Base-by-base conservation (phyloP, 2,797 vertebrate species). In the Enteromius radiatus region DNA sequence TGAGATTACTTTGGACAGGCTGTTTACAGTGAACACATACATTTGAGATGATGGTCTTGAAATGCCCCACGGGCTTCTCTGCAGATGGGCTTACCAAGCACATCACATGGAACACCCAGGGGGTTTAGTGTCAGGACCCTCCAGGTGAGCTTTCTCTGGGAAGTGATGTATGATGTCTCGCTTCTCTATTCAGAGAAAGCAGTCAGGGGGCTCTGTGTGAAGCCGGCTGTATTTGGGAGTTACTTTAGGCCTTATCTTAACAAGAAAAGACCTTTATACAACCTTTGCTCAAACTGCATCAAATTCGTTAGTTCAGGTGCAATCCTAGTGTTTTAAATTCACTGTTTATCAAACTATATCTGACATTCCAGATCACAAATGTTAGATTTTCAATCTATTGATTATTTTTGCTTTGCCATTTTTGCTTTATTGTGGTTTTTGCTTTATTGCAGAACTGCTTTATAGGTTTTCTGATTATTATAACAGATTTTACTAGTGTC, bases 121-220 rank as follows among this genome's bases (percentile, higher is more conserved):
- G 77, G 77, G 77, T 21, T 77, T 68, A 59, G 23, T 81, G 81
- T 81, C 65, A 76, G 54, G 75, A 76, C 56, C 78, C 74, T 76
- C 59, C 19, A 47, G 63, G 76, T 85, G 88, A 86, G 77, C 70
- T 61, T 47, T 63, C 47, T 28, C 31, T 78, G 47, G 63, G 82
- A 85, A 64, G 65, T 82, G 76, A 71, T 45, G 77, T 70, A 47
- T 79, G 71, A 84, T 64, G 71, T 82, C 80, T 54, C n/a, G 31
- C 69, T 47, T 75, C 33, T 68, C 54, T 64, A 54, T 80, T 85
- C 83, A 82, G 81, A 82, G 64, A 61, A 64, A 68, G 74, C 76
- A 31, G 33, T 81, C 64, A 68, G 69, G 45, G 78, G 71, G 76
- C 81, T 78, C 80, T 76, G 38, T 67, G 70, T 82, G 75, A 81